Percentiles rank a stretch among this genome's conserved stretches.
phyloP scores from a whole-genome alignment of 2,888 invertebrate species.

The Pomacea canaliculata region DNA sequence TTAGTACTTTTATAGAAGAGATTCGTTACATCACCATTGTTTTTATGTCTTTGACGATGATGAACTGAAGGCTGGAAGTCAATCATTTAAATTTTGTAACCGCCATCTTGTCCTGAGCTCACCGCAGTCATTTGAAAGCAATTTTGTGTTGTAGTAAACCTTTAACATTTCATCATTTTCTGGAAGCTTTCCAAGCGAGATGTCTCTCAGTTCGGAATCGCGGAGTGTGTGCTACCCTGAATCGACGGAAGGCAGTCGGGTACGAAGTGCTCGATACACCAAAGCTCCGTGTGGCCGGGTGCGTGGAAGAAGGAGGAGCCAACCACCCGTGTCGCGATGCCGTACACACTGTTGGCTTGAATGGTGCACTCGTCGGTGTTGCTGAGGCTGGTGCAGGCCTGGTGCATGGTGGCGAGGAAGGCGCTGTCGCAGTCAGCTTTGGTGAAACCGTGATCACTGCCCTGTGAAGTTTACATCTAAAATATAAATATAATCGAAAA shows the following conservation, averaged over 20 bases:
- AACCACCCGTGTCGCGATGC: slow-evolving; percentile 4
- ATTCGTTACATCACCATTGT: too few relatives aligned
- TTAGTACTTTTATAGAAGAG: too few relatives aligned
- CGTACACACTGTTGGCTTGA: slow-evolving; percentile 16
- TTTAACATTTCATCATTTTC: too few relatives aligned
- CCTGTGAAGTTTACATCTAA: not conserved
- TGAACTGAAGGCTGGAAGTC: too few relatives aligned
- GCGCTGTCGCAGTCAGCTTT: slow-evolving; percentile 8
- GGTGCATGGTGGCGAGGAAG: slow-evolving; percentile 1
- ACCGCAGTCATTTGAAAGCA: too few relatives aligned
- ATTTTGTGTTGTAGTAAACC: too few relatives aligned
- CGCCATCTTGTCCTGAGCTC: too few relatives aligned
- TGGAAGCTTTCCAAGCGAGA: too few relatives aligned
- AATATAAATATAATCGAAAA: not conserved
- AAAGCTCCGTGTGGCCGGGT: not conserved
- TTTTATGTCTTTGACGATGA: too few relatives aligned
- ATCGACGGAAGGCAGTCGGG: not conserved
- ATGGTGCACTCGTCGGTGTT: slow-evolving; percentile 3
- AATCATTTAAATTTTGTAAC: too few relatives aligned
- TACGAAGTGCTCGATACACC: slow-evolving; percentile 16
- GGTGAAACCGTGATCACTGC: not conserved
- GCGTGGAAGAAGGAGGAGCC: slow-evolving; percentile 17
- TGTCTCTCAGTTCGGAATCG: not conserved
- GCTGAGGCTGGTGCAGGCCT: slow-evolving; percentile 8
- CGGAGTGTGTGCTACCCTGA: not conserved